A percentile compares a stretch with the other conserved stretches of the same genome.
phyloP scores from a whole-genome alignment of 2,113 vertebrate genomes.

The Pseudolaguvia tuberculata region DNA sequence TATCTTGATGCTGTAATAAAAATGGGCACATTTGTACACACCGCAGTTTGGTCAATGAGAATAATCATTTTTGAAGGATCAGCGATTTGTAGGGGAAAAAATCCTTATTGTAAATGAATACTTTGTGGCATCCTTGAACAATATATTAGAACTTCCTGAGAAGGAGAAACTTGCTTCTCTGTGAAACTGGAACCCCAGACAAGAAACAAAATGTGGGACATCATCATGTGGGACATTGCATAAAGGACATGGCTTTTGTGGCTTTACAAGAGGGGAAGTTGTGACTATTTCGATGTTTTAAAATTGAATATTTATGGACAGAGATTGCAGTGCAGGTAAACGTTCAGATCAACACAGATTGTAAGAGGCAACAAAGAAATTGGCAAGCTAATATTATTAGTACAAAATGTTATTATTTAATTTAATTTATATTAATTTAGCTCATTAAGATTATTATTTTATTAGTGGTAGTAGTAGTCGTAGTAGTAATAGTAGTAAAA shows the following conservation, averaged over 20 bases:
- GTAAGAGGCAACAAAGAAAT: neutral
- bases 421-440: neutral
- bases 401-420: neutral
- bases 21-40: neutral
- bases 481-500: neutral
- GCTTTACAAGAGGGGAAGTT: neutral
- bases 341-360: too few species aligned
- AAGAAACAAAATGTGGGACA: neutral
- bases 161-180: neutral
- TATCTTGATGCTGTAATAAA: neutral
- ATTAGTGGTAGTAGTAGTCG: neutral
- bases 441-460: neutral
- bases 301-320: neutral
- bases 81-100: neutral
- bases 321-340: neutral
- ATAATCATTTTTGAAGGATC: neutral
- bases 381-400: neutral
- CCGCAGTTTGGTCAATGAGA: neutral
- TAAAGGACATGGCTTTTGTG: neutral
- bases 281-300: neutral
- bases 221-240: neutral
- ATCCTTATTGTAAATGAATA: neutral
- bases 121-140: neutral
- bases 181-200: neutral
- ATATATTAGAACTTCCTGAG: neutral